phyloP scores from a whole-genome alignment of 2,113 vertebrate species.

The Puffinus mauretanicus region DNA sequence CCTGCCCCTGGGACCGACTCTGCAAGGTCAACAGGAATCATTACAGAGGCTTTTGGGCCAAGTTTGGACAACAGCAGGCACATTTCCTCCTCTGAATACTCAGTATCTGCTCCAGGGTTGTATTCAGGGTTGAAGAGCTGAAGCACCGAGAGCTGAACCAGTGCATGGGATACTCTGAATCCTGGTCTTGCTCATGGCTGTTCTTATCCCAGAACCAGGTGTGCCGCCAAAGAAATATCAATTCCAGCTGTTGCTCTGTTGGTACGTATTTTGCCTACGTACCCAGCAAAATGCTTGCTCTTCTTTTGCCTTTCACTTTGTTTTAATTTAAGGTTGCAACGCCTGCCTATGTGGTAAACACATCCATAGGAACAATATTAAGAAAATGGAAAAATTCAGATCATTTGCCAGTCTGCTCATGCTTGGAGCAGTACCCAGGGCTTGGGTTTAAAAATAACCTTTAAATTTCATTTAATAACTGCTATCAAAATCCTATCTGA shows the following conservation, averaged over 20 bases:
- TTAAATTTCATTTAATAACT: conserved; percentile 51
- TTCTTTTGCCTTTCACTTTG: not conserved
- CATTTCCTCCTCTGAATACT: not conserved
- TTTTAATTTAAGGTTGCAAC: not conserved
- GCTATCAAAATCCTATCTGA: conserved; percentile 54
- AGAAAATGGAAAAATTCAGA: conserved; percentile 35
- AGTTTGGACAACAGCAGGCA: not conserved
- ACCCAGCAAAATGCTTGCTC: not conserved
- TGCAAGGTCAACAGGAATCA: not conserved
- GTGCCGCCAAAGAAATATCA: not conserved
- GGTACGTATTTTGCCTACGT: not conserved
- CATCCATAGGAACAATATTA: not conserved
- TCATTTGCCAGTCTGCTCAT: not conserved
- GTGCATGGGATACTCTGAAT: not conserved
- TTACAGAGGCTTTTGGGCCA: not conserved
- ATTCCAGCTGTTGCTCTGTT: not conserved
- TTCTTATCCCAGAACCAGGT: not conserved
- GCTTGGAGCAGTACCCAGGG: conserved; percentile 10
- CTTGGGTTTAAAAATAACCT: conserved; percentile 46
- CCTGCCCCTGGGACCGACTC: fast-evolving
- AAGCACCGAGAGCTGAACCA: fast-evolving
- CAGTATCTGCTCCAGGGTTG: not conserved
- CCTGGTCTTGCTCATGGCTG: not conserved
- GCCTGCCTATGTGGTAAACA: not conserved
- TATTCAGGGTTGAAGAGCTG: not conserved